Base-by-base conservation (phyloP, 2,797 vertebrate species). In the Morelia viridis region DNA sequence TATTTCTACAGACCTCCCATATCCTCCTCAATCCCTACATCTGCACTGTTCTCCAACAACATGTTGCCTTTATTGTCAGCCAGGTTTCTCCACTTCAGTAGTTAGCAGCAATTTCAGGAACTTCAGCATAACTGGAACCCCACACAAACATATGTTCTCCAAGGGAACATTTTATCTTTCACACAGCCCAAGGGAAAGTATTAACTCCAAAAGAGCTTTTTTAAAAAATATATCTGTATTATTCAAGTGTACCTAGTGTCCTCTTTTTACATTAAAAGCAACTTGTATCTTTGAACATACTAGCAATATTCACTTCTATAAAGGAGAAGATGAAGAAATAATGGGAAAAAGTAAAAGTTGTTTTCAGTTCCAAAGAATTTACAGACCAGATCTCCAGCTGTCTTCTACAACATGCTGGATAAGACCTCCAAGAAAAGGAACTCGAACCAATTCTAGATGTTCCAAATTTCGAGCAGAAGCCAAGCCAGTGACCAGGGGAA, bases 391-490 rank as follows among this genome's bases (percentile, higher is more conserved):
- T 97, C 99, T 98, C 98, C 99, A 99, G 97, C 99, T 99, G 96
- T 99, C 99, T 97, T 99, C 99, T 94, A 99, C 99, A 91, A 99
- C 99, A 88, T 99, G 99, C 92, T 99, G 99, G 95, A 99, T 99
- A 91, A 99, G 98, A 65, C 99, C 99, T 93, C 99, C 99, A 89
- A 99, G 98, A 96, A 99, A 99, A 35, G 99, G 99, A 94, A 99
- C 99, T 92, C 99, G 98, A 94, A 99, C 98, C 94, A 99, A 97
- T 97, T 99, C 99, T 94, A 99, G 98, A 96, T 99, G 99, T 96
- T 99, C 99, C 85, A 99, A 96, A 96, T 99, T 99, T 60, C 99
- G 98, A 85, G 99, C 99, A 56, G 99, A 99, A 28, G 99, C 99
- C 95, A 99, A 97, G 88, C 99, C 99, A 0, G 99, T 99, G 86